phyloP scores from a whole-genome alignment of 1,140 invertebrate species.

The Tetramorium simillimum region DNA sequence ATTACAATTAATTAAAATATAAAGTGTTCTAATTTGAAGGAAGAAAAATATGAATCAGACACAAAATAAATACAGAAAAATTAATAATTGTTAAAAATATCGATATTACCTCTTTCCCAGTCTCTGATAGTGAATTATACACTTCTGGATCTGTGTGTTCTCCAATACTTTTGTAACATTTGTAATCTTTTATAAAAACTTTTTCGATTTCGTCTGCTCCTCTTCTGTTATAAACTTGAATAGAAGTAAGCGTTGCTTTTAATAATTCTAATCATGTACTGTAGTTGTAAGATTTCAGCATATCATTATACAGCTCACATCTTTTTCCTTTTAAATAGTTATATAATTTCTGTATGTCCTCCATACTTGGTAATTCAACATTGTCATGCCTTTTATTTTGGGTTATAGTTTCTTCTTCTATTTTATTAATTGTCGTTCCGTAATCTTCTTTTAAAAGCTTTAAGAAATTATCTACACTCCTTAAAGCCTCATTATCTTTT shows the following conservation, averaged over 20 bases:
- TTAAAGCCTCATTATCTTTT: background rate
- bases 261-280: background rate
- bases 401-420: background rate
- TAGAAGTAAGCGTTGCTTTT: slow-evolving; percentile 2
- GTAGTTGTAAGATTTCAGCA: background rate
- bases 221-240: slow-evolving; percentile 18
- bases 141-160: background rate
- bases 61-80: background rate
- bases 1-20: background rate
- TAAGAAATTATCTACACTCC: background rate
- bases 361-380: slow-evolving; percentile 5
- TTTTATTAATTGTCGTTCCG: slow-evolving; percentile 23
- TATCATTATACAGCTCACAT: background rate
- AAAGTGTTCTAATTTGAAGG: background rate
- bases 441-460: background rate
- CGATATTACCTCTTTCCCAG: background rate
- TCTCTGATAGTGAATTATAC: background rate
- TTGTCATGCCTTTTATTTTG: background rate
- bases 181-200: slow-evolving; percentile 13
- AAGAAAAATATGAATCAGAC: background rate
- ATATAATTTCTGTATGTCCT: background rate
- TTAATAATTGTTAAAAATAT: background rate
- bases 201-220: slow-evolving; percentile 20
- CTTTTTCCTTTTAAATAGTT: background rate
- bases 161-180: slow-evolving; percentile 25